These are phyloP conservation scores for Oligia fasciuncula DNA, from an alignment of 2,888 invertebrate genomes.

Conservation along the genomic window DNA sequence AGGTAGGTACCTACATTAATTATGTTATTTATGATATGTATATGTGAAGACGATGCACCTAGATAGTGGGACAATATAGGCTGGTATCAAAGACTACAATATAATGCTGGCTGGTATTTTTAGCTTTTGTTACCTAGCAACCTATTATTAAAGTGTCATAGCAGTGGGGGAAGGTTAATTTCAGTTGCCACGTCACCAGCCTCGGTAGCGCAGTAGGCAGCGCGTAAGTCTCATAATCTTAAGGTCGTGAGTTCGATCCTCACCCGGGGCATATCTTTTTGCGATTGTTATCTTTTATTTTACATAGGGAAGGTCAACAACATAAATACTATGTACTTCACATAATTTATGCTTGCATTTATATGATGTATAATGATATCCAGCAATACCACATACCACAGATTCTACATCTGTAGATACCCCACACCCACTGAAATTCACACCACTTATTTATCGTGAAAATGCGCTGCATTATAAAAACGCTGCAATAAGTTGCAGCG, in stretches of 20 bases:
- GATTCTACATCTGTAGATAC: no score
- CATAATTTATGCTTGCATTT: constrained; percentile 5
- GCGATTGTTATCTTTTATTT: constrained; percentile 30
- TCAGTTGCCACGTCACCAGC: constrained; percentile 76
- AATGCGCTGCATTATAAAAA: not conserved
- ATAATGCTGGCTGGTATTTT: no score
- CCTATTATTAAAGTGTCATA: not conserved
- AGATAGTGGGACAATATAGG: no score
- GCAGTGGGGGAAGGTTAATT: constrained; percentile 17
- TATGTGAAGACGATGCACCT: no score
- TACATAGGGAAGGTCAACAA: constrained; percentile 23
- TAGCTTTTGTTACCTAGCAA: not conserved
- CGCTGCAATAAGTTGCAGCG: not conserved
- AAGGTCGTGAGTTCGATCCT: constrained; percentile 99
- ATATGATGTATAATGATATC: not conserved
- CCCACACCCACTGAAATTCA: not conserved
- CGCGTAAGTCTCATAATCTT: constrained; percentile 97
- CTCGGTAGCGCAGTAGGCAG: constrained; percentile 97
- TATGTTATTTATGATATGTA: no score
- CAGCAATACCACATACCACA: not conserved
- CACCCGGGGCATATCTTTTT: constrained; percentile 93
- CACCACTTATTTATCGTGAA: not conserved
- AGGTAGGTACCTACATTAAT: no score
- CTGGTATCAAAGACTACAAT: no score
- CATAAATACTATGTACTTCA: not conserved